A percentile compares a stretch with the other conserved stretches of the same genome.
These are phyloP conservation scores for Actinia tenebrosa DNA, from an alignment of 64 coral and sea anemone genomes.

Conservation along the genomic window DNA sequence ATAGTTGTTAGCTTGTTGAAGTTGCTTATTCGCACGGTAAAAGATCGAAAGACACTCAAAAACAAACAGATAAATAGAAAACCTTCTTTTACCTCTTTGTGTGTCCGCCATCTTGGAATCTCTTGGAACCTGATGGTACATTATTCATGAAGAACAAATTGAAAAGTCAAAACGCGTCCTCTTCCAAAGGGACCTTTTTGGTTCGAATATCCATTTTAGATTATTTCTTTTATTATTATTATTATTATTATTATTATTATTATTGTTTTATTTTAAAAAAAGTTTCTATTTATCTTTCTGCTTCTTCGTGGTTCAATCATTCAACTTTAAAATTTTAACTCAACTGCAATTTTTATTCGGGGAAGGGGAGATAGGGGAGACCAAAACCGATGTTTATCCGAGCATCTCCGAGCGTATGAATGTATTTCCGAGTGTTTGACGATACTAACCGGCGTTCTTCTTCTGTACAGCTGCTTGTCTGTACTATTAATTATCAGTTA, in stretches of 20 bases:
- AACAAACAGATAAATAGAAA: not conserved
- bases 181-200: not conserved
- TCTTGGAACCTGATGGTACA: not conserved
- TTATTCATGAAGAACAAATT: not conserved
- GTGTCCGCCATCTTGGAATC: conserved; percentile 36
- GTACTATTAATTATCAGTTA: too few relatives aligned
- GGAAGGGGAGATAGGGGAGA: too few relatives aligned
- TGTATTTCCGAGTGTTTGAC: too few relatives aligned
- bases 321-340: too few relatives aligned
- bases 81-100: conserved; percentile 14
- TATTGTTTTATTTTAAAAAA: not conserved
- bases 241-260: not conserved
- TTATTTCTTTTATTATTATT: not conserved
- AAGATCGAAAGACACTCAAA: not conserved
- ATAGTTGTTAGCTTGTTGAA: not conserved
- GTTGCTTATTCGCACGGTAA: not conserved
- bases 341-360: too few relatives aligned
- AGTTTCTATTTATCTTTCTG: too few relatives aligned
- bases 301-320: too few relatives aligned
- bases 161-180: not conserved
- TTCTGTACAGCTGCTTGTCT: too few relatives aligned
- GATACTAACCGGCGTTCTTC: too few relatives aligned
- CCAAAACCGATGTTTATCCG: too few relatives aligned
- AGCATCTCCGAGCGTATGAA: too few relatives aligned
- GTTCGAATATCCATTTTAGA: not conserved